Base-by-base conservation (phyloP, 1,140 invertebrate genomes). In the Drosophila tristis region DNA sequence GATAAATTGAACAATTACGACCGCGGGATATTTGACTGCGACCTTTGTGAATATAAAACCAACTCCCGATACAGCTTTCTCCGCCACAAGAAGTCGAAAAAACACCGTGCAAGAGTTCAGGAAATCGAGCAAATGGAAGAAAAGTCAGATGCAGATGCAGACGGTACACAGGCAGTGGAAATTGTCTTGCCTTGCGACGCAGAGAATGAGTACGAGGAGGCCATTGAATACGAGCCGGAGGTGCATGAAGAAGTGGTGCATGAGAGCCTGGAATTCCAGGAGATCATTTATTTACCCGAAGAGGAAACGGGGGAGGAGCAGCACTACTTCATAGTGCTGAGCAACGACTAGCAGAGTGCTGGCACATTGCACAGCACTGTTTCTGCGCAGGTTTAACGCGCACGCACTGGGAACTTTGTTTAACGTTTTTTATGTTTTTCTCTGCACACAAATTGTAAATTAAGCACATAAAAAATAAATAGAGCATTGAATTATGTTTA, bases 371-470 rank as follows among this genome's bases (percentile, higher is more conserved):
- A 29, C 26, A 29, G 26, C 31, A 72, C 56, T 72, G 65, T 71
- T 26, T 44, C 56, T 72, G 67, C 68, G 68, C 67, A 72, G 56
- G 72, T 55, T 48, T 31, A 20, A 48, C 71, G 72, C 72, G 48
- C 49, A 72, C 70, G 67, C 72, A 59, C 72, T 59, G 55, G 44
- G 43, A 31, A 43, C 15, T 54, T 75, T 75, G 72, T 75, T 75
- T 66, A 75, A 75, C 71, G 71, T 75, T 75, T 74, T 65, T 66
- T 75, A 74, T 75, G 72, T 75, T 75, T 75, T 75, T 75, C 72
- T 66, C 72, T 75, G 72, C 72, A 75, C 72, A 54, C 57, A 35
- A 31, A 54, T 66, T 66, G 43, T 75, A 55, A 75, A 75, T 59
- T 75, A 56, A 72, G 68, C 67, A 72, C 68, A 75, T 44, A 43